Evolutionary conservation across 2,888 invertebrate species (phyloP).

Genomic region (Syrphus vitripennis): DNA sequence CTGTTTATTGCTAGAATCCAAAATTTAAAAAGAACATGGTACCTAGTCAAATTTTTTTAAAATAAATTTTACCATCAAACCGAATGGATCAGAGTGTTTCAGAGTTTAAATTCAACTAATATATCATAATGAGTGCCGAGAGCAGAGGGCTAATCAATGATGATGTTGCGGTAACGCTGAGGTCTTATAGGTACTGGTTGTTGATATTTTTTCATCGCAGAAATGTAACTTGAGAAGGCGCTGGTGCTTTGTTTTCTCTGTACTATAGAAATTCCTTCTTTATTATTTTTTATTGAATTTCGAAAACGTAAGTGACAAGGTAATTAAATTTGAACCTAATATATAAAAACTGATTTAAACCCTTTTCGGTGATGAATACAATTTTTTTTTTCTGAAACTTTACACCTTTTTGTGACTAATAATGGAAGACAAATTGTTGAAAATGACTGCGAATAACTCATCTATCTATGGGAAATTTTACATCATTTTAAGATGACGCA

Average conservation of each 20-base stretch:
- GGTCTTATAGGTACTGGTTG: not conserved
- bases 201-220: conserved; percentile 27
- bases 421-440: no score
- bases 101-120: not conserved
- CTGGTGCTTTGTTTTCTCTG: conserved; percentile 47
- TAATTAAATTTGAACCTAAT: conserved; percentile 56
- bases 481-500: not conserved
- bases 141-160: conserved; percentile 67
- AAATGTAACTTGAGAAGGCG: conserved; percentile 67
- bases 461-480: not conserved
- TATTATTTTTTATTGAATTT: conserved; percentile 42
- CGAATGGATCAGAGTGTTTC: not conserved
- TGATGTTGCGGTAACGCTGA: conserved; percentile 33
- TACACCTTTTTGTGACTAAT: conserved; percentile 8
- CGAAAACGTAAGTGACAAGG: conserved; percentile 66
- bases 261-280: not conserved
- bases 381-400: conserved; percentile 43
- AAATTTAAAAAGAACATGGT: no score
- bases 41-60: no score
- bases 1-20: no score
- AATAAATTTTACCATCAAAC: no score
- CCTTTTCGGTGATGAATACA: not conserved
- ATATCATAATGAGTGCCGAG: conserved; percentile 32
- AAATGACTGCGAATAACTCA: not conserved
- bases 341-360: not conserved